Evolutionary conservation across 2,113 vertebrate species (phyloP).

Genomic region (Pangasianodon hypophthalmus): DNA sequence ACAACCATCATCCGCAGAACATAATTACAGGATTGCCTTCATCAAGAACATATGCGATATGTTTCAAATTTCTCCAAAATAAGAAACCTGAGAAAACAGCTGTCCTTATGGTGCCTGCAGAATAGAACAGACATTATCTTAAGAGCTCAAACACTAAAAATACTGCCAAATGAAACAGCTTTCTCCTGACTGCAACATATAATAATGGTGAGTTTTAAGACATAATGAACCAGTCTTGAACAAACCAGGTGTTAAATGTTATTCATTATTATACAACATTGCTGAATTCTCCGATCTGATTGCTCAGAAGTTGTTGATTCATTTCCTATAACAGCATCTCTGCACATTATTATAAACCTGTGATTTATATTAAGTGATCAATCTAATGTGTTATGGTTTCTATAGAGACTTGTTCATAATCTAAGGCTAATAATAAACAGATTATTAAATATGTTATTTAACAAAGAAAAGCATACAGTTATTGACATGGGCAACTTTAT

Average conservation of each 20-base stretch:
- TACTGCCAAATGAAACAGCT: slow-evolving; percentile 10
- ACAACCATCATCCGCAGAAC: neutral
- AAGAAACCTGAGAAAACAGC: slow-evolving; percentile 28
- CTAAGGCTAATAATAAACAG: neutral
- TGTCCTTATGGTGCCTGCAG: slow-evolving; percentile 21
- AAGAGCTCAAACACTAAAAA: slow-evolving; percentile 10
- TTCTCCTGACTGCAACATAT: neutral
- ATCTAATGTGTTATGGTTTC: neutral
- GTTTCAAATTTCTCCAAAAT: slow-evolving; percentile 20
- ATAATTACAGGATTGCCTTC: slow-evolving; percentile 11
- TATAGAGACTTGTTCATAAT: neutral
- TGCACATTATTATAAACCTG: neutral
- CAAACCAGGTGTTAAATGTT: slow-evolving; percentile 2
- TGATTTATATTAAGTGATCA: neutral
- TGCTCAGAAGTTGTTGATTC: neutral
- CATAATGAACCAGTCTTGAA: slow-evolving; percentile 1
- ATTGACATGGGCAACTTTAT: neutral
- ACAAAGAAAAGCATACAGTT: neutral
- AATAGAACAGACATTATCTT: neutral
- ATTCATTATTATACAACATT: neutral
- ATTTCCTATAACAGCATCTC: neutral
- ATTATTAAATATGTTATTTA: neutral
- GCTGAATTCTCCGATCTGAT: neutral
- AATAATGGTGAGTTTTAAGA: neutral
- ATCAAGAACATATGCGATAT: slow-evolving; percentile 25